phyloP scores from a whole-genome alignment of 2,113 vertebrate species.

The Salvelinus alpinus region DNA sequence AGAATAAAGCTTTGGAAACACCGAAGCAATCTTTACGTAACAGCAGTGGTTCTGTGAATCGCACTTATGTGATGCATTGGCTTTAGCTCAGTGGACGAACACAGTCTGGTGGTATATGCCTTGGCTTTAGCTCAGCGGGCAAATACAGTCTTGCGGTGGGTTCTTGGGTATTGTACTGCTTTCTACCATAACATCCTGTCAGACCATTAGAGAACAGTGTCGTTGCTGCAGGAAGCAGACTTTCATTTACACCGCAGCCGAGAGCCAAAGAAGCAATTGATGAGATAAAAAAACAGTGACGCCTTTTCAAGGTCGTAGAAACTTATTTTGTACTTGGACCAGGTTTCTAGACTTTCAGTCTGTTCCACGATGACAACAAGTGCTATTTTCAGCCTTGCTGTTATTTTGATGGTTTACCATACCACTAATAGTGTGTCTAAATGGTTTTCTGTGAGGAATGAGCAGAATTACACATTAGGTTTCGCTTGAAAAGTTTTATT shows the following conservation, averaged over 20 bases:
- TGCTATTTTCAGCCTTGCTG: background rate
- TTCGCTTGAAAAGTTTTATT: too few relatives aligned
- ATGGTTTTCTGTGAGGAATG: background rate
- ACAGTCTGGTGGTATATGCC: too few relatives aligned
- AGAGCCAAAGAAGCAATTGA: background rate
- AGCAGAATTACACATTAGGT: background rate
- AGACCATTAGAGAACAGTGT: background rate
- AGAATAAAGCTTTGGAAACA: background rate
- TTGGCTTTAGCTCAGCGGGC: too few relatives aligned
- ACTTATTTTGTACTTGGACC: background rate
- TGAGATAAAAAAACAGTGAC: background rate
- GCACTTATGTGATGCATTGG: too few relatives aligned
- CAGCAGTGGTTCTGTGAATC: background rate
- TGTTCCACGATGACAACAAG: background rate
- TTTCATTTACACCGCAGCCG: background rate
- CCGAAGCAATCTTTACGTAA: background rate
- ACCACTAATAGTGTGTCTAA: background rate
- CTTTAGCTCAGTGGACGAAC: too few relatives aligned
- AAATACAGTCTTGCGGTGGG: background rate
- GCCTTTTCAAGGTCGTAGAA: background rate
- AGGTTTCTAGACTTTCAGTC: background rate
- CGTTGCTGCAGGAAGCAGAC: background rate
- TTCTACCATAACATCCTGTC: background rate
- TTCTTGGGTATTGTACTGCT: background rate
- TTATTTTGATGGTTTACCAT: background rate